These are phyloP conservation scores for Plebejus anna DNA, from an alignment of 2,888 invertebrate species.

Conservation along the genomic window DNA sequence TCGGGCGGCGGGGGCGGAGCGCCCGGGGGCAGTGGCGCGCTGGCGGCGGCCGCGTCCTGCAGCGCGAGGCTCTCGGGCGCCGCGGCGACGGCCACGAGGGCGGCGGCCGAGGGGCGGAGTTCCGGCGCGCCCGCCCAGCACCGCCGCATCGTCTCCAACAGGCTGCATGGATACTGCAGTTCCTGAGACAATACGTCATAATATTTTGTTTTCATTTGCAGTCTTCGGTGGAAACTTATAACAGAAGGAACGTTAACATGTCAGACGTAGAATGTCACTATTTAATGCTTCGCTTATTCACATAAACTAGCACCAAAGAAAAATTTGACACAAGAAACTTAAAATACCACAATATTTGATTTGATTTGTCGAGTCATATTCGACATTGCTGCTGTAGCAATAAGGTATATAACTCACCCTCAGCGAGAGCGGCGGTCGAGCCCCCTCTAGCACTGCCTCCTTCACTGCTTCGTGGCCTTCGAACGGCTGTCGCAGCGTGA, in stretches of 20 bases:
- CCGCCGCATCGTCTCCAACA: constrained; percentile 96
- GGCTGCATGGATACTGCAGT: constrained; percentile 90
- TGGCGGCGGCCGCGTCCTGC: constrained; percentile 52
- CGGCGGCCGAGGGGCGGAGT: constrained; percentile 95
- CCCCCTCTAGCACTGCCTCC: constrained; percentile 97
- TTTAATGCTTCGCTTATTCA: too few relatives aligned
- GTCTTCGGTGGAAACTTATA: too few relatives aligned
- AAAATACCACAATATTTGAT: too few relatives aligned
- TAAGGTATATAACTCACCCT: constrained; percentile 74
- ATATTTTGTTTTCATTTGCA: too few relatives aligned
- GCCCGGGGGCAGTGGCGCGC: constrained; percentile 39
- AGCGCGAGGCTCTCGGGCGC: constrained; percentile 92
- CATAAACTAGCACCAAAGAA: too few relatives aligned
- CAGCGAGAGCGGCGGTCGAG: constrained; percentile 91
- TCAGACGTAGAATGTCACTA: too few relatives aligned
- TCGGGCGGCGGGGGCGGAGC: neutral
- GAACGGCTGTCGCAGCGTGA: constrained; percentile 96
- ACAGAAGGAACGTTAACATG: too few relatives aligned
- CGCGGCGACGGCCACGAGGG: constrained; percentile 94
- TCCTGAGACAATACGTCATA: constrained; percentile 70
- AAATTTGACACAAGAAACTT: too few relatives aligned
- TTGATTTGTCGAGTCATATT: too few relatives aligned
- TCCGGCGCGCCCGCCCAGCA: constrained; percentile 95
- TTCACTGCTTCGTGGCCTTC: constrained; percentile 98
- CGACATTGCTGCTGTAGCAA: neutral